phyloP scores from a whole-genome alignment of 2,797 vertebrate species.

The Orestias chungarensis region DNA sequence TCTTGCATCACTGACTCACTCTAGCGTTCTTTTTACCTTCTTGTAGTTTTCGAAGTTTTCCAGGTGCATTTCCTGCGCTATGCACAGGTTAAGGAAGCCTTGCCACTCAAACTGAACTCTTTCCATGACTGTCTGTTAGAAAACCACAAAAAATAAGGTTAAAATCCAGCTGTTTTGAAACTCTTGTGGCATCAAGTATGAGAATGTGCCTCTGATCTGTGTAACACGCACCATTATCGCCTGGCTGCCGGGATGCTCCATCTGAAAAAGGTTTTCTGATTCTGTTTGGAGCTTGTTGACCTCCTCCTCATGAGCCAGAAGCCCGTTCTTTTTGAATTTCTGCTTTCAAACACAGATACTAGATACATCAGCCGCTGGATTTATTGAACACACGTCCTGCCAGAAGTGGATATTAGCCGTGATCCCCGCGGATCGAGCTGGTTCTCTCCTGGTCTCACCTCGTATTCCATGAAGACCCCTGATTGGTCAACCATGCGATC shows the following conservation, averaged over 20 bases:
- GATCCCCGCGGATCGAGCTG: too few relatives aligned
- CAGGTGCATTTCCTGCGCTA: conserved; percentile 91
- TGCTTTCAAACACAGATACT: conserved; percentile 44
- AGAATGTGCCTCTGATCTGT: not conserved
- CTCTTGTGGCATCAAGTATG: not conserved
- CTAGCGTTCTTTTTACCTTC: conserved; percentile 75
- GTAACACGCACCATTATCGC: conserved; percentile 79
- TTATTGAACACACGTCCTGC: not conserved
- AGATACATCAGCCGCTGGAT: not conserved
- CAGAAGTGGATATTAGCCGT: not conserved
- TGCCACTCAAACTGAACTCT: conserved; percentile 88
- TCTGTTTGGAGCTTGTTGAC: conserved; percentile 83
- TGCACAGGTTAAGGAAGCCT: conserved; percentile 89
- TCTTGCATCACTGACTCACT: not conserved
- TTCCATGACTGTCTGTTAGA: conserved; percentile 82
- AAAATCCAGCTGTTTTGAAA: not conserved
- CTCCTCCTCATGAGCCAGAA: conserved; percentile 84
- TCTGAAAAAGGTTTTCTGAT: conserved; percentile 79
- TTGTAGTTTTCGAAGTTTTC: conserved; percentile 86
- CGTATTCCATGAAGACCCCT: conserved; percentile 83
- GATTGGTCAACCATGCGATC: conserved; percentile 84
- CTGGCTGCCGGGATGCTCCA: conserved; percentile 83
- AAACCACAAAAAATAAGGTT: not conserved
- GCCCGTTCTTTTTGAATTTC: conserved; percentile 88
- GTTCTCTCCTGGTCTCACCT: conserved; percentile 74